Base-by-base conservation (phyloP, 2,888 invertebrate genomes). In the Habrosyne pyritoides region DNA sequence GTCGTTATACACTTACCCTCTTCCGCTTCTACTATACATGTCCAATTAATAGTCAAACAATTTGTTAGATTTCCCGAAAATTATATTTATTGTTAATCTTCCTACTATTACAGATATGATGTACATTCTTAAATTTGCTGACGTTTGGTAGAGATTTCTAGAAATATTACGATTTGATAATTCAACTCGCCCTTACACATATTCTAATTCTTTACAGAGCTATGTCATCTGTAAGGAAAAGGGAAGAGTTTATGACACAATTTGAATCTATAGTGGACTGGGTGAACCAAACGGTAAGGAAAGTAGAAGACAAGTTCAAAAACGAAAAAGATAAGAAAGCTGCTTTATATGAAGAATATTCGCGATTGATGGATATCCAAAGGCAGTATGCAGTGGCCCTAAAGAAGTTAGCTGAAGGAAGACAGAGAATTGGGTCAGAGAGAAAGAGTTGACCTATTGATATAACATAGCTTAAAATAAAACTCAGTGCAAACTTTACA, bases 181-280 rank as follows among this genome's bases (percentile, higher is more conserved):
- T n/a, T n/a, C n/a, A n/a, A n/a, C n/a, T n/a, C n/a, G n/a, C n/a
- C n/a, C n/a, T n/a, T n/a, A n/a, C n/a, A n/a, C n/a, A n/a, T 33
- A 33, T 33, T 33, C n/a, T 8, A 42, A 42, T 18, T 7, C 22
- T 50, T 61, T 75, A 79, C 77, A 97, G 97, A 81, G 98, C 98
- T 1, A 97, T 98, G 96, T 94, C 95, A 48, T 96, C 96, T 10
- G 89, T 94, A 5, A 94, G 95, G 64, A 95, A 96, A 24, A 96
- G 97, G 70, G 97, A 98, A 74, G 97, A 98, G 79, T 99, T 99
- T 83, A 94, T 98, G 77, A 94, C 95, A 57, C 98, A 99, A 83
- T 96, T 99, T 76, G 97, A 98, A 79, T 94, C 95, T 14, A 98
- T 98, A 76, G 96, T 98, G 2, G 96, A 97, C 28, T 97, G 97